Evolutionary conservation across 2,888 invertebrate genomes (phyloP), one percentile per base, ranked within the genome.

Genomic region (Drosophila paracracens): DNA sequence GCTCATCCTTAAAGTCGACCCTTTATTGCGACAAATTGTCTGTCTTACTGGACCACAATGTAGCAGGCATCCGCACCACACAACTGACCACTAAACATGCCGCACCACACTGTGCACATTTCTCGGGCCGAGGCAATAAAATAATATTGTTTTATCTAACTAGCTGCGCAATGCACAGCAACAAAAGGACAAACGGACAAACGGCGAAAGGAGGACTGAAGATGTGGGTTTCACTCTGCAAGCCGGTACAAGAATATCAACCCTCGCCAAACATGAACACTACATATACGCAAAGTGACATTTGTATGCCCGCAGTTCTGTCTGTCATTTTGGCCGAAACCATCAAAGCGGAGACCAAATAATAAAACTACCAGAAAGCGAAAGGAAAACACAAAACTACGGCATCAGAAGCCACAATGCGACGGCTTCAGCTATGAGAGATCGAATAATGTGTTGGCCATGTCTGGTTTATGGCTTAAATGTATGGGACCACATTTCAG

Each of bases 101-200:
- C 58, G 29, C 54, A 48, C 27, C 31, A 46, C 53, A 54, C 38
- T 62, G 58, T 38, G 58, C 40, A 38, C 57, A 50, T 61, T 51
- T 31, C 56, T 48, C 29, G n/a, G 27, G 61, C 46, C 53, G 21
- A 54, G 74, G 69, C 88, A 88, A 86, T 88, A 88, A 82, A 85
- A 88, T 88, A 85, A 85, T 85, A 86, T 86, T 88, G 88, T 83
- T 75, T 83, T 85, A 82, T 88, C 77, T 78, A 81, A 85, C 83
- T 83, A 83, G 76, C 76, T 78, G 70, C 50, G 75, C 66, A 66
- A 58, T 63, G 74, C 70, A 74, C 61, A 72, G 50, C 29, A 60
- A 64, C 60, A 72, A 81, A 77, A 65, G 27, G 31, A 36, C 29
- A 27, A 43, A 46, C 21, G 25, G 18, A 52, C 51, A 60, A 43